A percentile compares a stretch with the other conserved stretches of the same genome.
These are phyloP conservation scores for Xylocampa areola DNA, from an alignment of 2,888 invertebrate species.

Conservation along the genomic window DNA sequence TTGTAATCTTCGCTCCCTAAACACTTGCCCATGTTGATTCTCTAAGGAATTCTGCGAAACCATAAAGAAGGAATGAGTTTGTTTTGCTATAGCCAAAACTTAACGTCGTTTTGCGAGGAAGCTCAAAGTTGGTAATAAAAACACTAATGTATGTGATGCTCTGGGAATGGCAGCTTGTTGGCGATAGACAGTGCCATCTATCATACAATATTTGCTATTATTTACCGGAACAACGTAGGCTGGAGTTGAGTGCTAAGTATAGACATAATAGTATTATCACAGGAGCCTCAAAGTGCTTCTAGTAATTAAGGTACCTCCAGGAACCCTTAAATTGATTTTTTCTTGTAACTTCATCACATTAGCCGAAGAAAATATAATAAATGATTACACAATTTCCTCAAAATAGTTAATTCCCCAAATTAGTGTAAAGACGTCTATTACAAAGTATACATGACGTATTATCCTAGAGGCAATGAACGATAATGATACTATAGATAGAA, in stretches of 20 bases:
- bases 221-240: constrained; percentile 27
- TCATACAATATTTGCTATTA: constrained; percentile 37
- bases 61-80: constrained; percentile 24
- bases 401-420: too few relatives aligned
- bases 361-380: too few relatives aligned
- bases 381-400: too few relatives aligned
- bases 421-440: too few relatives aligned
- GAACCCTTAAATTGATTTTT: background rate
- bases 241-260: constrained; percentile 26
- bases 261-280: constrained; percentile 21
- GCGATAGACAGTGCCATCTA: constrained; percentile 38
- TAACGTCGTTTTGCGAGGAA: constrained; percentile 22
- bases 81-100: constrained; percentile 10
- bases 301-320: constrained; percentile 25
- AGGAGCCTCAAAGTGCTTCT: constrained; percentile 9
- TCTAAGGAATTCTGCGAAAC: constrained; percentile 1
- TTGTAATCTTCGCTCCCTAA: constrained; percentile 6
- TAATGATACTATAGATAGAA: too few relatives aligned
- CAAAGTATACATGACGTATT: too few relatives aligned
- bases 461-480: too few relatives aligned
- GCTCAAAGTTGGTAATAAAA: constrained; percentile 38
- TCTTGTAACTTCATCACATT: background rate
- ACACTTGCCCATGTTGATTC: background rate
- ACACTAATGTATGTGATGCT: constrained; percentile 40
- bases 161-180: constrained; percentile 10